Evolutionary conservation across 2,888 invertebrate genomes (phyloP), one percentile per base, ranked within the genome.

Genomic region (Stomorhina lunata): DNA sequence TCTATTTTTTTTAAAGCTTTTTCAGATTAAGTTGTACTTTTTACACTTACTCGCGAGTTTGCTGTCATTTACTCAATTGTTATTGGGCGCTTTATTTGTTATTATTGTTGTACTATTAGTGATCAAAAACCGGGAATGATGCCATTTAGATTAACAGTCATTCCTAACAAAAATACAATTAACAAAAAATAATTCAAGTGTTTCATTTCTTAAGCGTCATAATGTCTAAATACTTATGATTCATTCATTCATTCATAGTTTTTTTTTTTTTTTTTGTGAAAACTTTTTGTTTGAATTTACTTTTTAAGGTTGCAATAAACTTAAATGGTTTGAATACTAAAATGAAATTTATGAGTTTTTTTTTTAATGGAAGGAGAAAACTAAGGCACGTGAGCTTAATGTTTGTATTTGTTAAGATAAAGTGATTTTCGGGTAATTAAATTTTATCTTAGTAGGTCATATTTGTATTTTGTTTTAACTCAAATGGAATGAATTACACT

Each of bases 101-200:
- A n/a, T n/a, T 48, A 48, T 48, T 48, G 6, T 53, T 37, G 37
- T n/a, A 10, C n/a, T 6, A 0, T 59, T n/a, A n/a, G n/a, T n/a
- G n/a, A n/a, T n/a, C n/a, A n/a, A n/a, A 34, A 50, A 48, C 27
- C 57, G 48, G 43, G 57, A 55, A 65, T 68, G 65, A 69, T 73
- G 72, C 55, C 68, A 61, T 73, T 48, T 37, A 81, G 43, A 57
- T 45, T 32, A 43, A 37, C 45, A 53, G 27, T 37, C 72, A 61
- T 29, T 34, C 50, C 59, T 50, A 61, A 22, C 27, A 29, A 66
- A 40, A 29, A 61, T 59, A 32, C 3, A 0, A 32, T 15, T 25
- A 61, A 63, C 1, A 57, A 40, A 25, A 37, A 48, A 50, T 15
- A 37, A 10, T 12, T 32, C 12, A 48, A 57, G 7, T 55, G 40